A percentile compares a stretch with the other conserved stretches of the same genome.
Conservation (phyloP, 2,888 invertebrate genomes). For the Orthonychiurus folsomi region DNA sequence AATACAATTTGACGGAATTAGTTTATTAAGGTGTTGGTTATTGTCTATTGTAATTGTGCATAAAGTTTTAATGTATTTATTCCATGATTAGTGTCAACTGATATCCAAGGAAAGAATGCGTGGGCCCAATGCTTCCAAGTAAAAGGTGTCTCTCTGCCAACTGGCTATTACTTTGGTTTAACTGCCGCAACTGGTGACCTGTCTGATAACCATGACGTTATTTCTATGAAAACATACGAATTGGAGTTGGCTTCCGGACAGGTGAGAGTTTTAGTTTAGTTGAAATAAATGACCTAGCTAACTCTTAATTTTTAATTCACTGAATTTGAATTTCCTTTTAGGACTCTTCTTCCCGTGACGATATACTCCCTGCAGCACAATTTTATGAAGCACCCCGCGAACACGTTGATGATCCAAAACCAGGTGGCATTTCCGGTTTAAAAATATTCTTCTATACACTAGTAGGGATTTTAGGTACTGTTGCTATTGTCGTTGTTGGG, state of each 20-base stretch:
- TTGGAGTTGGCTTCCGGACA: slow-evolving; percentile 55
- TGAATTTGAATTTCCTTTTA: slow-evolving; percentile 9
- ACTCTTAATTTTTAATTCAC: neutral
- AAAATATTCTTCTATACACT: slow-evolving; percentile 85
- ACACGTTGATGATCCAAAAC: slow-evolving; percentile 77
- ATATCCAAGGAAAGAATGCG: slow-evolving; percentile 79
- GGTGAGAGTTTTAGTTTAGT: neutral
- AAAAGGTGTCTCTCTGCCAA: slow-evolving; percentile 79
- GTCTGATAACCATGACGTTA: slow-evolving; percentile 90
- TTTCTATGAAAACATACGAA: slow-evolving; percentile 85
- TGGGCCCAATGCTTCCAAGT: slow-evolving; percentile 93
- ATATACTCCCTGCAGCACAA: slow-evolving; percentile 80
- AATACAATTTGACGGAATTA: slow-evolving; percentile 17
- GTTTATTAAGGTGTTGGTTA: slow-evolving; percentile 5
- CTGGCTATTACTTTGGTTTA: slow-evolving; percentile 88
- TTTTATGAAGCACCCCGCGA: slow-evolving; percentile 86
- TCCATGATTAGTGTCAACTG: slow-evolving; percentile 66
- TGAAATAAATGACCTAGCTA: neutral
- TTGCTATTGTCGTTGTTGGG: slow-evolving; percentile 74
- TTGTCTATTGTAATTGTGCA: neutral
- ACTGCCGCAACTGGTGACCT: slow-evolving; percentile 95
- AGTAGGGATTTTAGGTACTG: slow-evolving; percentile 68
- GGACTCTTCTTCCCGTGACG: slow-evolving; percentile 55
- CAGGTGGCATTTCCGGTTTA: slow-evolving; percentile 73
- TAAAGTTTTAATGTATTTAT: neutral